Evolutionary conservation across 2,113 vertebrate species (phyloP).

Genomic region (Hemiscyllium ocellatum): DNA sequence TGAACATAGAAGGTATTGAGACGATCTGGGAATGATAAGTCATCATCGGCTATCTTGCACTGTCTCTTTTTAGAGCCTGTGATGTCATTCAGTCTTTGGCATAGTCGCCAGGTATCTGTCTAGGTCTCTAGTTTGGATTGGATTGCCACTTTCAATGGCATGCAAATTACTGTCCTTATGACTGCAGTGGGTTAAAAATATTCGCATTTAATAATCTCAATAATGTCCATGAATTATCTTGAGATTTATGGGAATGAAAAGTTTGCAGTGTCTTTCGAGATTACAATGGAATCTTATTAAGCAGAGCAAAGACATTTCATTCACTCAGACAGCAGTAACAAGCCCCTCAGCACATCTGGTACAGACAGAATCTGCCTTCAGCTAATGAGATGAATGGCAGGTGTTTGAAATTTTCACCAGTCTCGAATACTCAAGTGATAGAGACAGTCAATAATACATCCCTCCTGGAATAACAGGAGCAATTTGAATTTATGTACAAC

Average conservation of each 20-base stretch:
- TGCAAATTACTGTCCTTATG: neutral
- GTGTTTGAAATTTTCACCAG: neutral
- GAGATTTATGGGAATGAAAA: neutral
- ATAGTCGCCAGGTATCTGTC: no score
- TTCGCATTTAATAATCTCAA: neutral
- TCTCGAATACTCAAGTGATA: neutral
- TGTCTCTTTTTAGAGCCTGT: no score
- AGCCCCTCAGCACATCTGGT: neutral
- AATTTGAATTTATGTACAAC: neutral
- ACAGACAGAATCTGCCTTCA: neutral
- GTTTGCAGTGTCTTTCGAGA: neutral
- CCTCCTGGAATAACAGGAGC: neutral
- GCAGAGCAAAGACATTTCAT: neutral
- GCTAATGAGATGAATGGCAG: neutral
- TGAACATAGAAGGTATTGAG: no score
- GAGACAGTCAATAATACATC: neutral
- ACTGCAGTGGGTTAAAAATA: neutral
- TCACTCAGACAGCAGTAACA: neutral
- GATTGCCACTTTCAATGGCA: neutral
- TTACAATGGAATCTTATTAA: neutral
- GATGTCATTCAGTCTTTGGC: no score
- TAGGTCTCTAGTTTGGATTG: no score
- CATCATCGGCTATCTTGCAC: no score
- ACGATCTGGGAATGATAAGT: no score
- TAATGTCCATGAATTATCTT: neutral